Evolutionary conservation across 2,888 invertebrate species (phyloP).

Genomic region (Stenichneumon culpator): DNA sequence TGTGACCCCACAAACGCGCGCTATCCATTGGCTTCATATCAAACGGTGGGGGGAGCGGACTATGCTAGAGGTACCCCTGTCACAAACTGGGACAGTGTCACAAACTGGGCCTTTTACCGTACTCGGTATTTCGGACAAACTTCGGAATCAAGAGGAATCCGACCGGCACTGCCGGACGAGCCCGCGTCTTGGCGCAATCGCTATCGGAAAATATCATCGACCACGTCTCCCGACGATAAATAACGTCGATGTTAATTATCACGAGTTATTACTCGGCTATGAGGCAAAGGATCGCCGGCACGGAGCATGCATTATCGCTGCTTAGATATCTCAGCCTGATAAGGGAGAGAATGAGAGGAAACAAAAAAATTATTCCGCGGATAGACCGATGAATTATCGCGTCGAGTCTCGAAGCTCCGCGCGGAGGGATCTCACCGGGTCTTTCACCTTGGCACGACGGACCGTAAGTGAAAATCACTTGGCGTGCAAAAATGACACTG

Average conservation of each 20-base stretch:
- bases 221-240: slow-evolving; percentile 64
- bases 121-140: neutral
- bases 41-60: no score
- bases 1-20: no score
- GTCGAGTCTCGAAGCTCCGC: neutral
- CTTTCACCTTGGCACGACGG: slow-evolving; percentile 3
- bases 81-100: no score
- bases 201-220: slow-evolving; percentile 65
- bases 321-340: slow-evolving; percentile 58
- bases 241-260: slow-evolving; percentile 66
- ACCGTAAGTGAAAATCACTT: neutral
- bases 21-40: no score
- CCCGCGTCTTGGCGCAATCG: slow-evolving; percentile 20
- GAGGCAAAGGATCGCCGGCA: slow-evolving; percentile 48
- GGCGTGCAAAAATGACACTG: neutral
- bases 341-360: slow-evolving; percentile 14
- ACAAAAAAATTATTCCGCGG: slow-evolving; percentile 46
- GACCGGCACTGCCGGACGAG: slow-evolving; percentile 2
- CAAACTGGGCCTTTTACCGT: no score
- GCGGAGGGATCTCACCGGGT: neutral
- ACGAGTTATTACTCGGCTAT: slow-evolving; percentile 55
- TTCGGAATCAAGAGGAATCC: neutral
- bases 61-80: no score
- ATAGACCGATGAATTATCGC: slow-evolving; percentile 57
- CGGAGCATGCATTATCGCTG: slow-evolving; percentile 48